These are phyloP conservation scores for Mastacembelus armatus DNA, from an alignment of 2,797 vertebrate species.

Conservation along the genomic window DNA sequence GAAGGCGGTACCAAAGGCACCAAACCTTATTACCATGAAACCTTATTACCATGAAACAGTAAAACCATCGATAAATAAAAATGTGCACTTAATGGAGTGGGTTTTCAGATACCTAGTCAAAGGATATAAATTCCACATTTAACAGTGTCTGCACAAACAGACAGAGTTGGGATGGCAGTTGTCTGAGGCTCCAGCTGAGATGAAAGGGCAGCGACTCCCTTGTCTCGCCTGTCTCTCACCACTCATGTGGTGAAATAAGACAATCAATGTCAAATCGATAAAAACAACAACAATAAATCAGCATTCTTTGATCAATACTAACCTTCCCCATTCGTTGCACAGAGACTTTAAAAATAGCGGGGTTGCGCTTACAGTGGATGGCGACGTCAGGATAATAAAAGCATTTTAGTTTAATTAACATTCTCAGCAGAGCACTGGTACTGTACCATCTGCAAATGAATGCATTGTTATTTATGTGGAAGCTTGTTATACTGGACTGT, in stretches of 20 bases:
- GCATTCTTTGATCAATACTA: slow-evolving; percentile 43
- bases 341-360: slow-evolving; percentile 45
- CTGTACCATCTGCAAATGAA: slow-evolving; percentile 14
- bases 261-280: slow-evolving; percentile 58
- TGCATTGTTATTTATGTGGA: slow-evolving; percentile 19
- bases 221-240: slow-evolving; percentile 4
- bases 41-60: too few species aligned
- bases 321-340: neutral
- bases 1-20: too few species aligned
- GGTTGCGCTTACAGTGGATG: slow-evolving; percentile 31
- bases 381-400: slow-evolving; percentile 42
- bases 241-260: slow-evolving; percentile 41
- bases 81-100: neutral
- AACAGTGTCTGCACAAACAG: slow-evolving; percentile 12
- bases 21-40: too few species aligned
- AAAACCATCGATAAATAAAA: slow-evolving; percentile 15
- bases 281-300: slow-evolving; percentile 54
- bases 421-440: slow-evolving; percentile 31
- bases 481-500: slow-evolving; percentile 1
- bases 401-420: slow-evolving; percentile 55
- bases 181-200: neutral
- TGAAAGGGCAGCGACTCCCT: slow-evolving; percentile 7
- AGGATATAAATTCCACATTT: slow-evolving; percentile 20
- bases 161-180: neutral
- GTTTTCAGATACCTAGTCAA: slow-evolving; percentile 22